These are phyloP conservation scores for Drosophila tristis DNA, from an alignment of 1,140 invertebrate species.

Conservation along the genomic window DNA sequence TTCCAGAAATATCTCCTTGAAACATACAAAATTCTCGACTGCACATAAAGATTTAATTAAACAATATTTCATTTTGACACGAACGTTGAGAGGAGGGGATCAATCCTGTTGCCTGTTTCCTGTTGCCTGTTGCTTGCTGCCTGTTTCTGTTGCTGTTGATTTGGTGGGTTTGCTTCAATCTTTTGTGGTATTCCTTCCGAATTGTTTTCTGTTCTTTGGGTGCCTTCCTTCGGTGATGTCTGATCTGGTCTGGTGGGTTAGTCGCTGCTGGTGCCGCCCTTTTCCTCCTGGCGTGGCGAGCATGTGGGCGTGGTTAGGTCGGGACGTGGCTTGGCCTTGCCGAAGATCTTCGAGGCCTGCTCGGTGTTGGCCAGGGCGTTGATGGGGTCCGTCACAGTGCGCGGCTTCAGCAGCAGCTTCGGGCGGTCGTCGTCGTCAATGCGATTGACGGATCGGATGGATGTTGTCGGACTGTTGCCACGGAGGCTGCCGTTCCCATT, in stretches of 20 bases:
- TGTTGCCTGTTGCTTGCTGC: neutral
- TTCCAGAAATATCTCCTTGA: too few relatives aligned
- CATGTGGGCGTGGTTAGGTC: conserved; percentile 44
- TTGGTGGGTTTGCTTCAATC: conserved; percentile 9
- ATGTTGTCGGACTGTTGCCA: neutral
- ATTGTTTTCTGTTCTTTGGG: neutral
- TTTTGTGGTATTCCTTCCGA: neutral
- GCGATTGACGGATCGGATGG: neutral
- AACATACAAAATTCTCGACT: too few relatives aligned
- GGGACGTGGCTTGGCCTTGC: conserved; percentile 93
- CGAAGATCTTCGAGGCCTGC: conserved; percentile 92
- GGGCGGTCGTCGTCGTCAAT: conserved; percentile 90
- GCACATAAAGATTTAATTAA: too few relatives aligned
- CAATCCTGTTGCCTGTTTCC: neutral
- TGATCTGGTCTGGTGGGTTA: neutral
- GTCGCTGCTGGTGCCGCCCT: neutral
- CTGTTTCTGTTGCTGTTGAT: neutral
- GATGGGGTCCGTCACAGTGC: conserved; percentile 92
- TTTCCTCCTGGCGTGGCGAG: conserved; percentile 23
- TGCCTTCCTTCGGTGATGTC: too few relatives aligned
- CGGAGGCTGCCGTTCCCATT: neutral
- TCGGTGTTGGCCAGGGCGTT: conserved; percentile 93
- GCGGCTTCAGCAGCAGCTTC: conserved; percentile 91
- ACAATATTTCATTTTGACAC: too few relatives aligned
- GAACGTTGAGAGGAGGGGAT: too few relatives aligned